Evolutionary conservation across 2,888 invertebrate genomes (phyloP).

Genomic region (Philonicus albiceps): DNA sequence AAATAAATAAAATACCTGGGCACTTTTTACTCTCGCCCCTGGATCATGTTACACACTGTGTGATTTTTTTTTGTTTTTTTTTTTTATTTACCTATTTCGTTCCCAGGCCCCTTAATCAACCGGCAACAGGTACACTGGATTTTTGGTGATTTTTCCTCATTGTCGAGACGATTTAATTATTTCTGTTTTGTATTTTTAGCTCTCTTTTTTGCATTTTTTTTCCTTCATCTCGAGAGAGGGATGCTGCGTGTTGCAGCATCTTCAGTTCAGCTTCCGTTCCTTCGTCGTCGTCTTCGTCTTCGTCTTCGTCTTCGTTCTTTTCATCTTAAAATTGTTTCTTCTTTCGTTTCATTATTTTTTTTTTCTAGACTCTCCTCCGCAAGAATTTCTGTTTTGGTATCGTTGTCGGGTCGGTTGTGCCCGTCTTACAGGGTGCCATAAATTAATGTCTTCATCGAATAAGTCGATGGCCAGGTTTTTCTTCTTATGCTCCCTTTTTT

Average conservation of each 20-base stretch:
- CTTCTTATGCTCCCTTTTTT: not conserved
- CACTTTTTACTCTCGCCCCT: no score
- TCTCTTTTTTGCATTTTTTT: not conserved
- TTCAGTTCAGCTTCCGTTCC: not conserved
- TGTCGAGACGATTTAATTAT: not conserved
- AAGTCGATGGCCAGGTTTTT: not conserved
- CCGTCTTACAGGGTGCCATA: not conserved
- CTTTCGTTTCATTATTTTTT: not conserved
- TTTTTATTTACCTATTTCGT: no score
- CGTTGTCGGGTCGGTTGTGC: not conserved
- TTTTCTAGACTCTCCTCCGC: not conserved
- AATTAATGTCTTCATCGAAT: slow-evolving; percentile 25
- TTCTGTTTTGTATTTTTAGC: no score
- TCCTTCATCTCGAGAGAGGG: not conserved
- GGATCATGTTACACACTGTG: not conserved
- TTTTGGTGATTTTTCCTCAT: not conserved
- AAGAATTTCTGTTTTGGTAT: not conserved
- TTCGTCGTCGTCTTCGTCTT: not conserved
- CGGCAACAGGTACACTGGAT: not conserved
- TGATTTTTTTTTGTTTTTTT: not conserved
- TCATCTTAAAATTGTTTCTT: not conserved
- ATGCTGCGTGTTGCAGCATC: not conserved
- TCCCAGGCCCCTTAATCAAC: no score
- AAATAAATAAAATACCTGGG: no score
- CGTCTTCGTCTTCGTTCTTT: not conserved